A percentile compares a stretch with the other conserved stretches of the same genome.
Conservation (phyloP, 1,140 invertebrate species). For the Polypedilum vanderplanki region DNA sequence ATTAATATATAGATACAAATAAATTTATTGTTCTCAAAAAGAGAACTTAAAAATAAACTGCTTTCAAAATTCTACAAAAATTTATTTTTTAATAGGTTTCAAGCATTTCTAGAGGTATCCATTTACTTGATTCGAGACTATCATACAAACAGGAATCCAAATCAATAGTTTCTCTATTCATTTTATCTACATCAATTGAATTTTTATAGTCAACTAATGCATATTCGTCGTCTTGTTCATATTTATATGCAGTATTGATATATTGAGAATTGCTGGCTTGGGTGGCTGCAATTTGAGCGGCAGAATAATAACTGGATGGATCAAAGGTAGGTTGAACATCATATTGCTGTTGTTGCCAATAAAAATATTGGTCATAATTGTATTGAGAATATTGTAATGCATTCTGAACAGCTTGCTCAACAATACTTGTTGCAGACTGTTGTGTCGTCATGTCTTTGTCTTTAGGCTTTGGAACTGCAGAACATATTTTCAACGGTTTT, state of each 20-base stretch:
- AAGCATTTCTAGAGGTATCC: conserved; percentile 58
- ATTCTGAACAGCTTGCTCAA: background rate
- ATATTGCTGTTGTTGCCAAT: conserved; percentile 45
- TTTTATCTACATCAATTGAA: conserved; percentile 61
- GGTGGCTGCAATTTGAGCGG: conserved; percentile 35
- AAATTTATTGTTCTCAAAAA: too few relatives aligned
- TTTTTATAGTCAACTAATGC: conserved; percentile 60
- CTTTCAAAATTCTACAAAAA: too few relatives aligned
- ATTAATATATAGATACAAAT: too few relatives aligned
- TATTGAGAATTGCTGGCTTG: conserved; percentile 39
- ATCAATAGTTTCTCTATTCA: conserved; percentile 66
- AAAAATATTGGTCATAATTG: conserved; percentile 65
- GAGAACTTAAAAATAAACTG: too few relatives aligned
- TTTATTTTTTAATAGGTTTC: conserved; percentile 40
- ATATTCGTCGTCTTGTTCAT: conserved; percentile 35
- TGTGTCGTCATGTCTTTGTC: conserved; percentile 43
- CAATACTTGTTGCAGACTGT: conserved; percentile 37
- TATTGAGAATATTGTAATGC: conserved; percentile 52
- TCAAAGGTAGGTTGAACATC: conserved; percentile 43
- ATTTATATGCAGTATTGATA: conserved; percentile 31
- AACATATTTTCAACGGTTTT: conserved; percentile 83
- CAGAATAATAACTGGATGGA: conserved; percentile 39
- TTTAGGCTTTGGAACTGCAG: conserved; percentile 78
- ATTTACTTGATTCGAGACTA: conserved; percentile 70
- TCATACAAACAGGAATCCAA: conserved; percentile 70